Base-by-base conservation (phyloP, 1,140 invertebrate genomes). In the Druon quercuslanigerum region DNA sequence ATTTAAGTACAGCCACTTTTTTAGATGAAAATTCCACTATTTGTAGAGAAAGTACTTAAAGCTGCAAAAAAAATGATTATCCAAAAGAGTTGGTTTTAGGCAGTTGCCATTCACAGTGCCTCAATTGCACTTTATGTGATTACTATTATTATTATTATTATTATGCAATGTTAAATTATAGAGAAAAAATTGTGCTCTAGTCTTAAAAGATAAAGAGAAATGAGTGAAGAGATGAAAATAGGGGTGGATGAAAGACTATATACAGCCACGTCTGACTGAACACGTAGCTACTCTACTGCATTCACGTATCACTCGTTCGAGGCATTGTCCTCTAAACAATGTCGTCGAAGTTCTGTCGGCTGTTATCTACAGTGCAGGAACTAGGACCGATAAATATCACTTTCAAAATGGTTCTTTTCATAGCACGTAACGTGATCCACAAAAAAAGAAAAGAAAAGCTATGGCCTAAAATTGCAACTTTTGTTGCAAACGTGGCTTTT, bases 271-370 rank as follows among this genome's bases (percentile, higher is more conserved):
- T 73, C 72, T 73, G 72, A 54, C 51, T 73, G 72, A 56, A 51
- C 33, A 73, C 72, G 52, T 33, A 56, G n/a, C 33, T 20, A 73
- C 51, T 46, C 72, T 73, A 56, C 52, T 51, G 56, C 20, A 51
- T 73, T 73, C 72, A 73, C 33, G 20, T 54, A 51, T 20, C 25
- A 73, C 72, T 51, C 25, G 57, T 33, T 14, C 51, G 14, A 25
- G 25, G 51, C 11, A 73, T 73, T 73, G 72, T 73, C n/a, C 51
- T 14, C n/a, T 40, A 33, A 14, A 73, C 20, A 73, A 73, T 73
- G 50, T 56, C 72, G 0, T n/a, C 14, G 25, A 56, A 73, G 51
- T 54, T 14, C 25, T 14, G 25, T 51, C 51, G 20, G 33, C 72
- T 73, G 25, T 54, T 73, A 51, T 73, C 72, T 73, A 51, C 50